Evolutionary conservation across 2,113 vertebrate species (phyloP).

Genomic region (Rhea pennata): DNA sequence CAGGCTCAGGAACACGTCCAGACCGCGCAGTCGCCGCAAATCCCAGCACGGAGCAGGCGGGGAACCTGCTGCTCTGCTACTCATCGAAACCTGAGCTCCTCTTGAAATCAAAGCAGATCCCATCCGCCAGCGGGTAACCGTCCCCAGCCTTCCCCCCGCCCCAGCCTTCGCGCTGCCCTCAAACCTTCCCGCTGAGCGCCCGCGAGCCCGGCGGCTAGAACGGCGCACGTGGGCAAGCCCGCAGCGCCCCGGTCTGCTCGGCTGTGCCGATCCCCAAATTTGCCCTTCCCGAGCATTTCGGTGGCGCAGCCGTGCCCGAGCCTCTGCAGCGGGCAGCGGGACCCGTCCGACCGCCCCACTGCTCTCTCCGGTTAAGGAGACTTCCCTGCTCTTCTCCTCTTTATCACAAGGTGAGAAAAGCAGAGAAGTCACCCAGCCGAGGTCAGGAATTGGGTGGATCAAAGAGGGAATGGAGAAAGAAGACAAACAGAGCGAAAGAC

Average conservation of each 20-base stretch:
- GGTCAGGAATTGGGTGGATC: not conserved
- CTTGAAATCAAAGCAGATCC: not conserved
- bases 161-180: not conserved
- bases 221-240: accelerated
- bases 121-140: not conserved
- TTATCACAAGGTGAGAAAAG: not conserved
- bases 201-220: not conserved
- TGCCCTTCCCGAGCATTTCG: not conserved
- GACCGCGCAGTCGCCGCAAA: accelerated
- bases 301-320: too few relatives aligned
- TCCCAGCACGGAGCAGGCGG: not conserved
- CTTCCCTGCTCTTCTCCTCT: not conserved
- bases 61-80: not conserved
- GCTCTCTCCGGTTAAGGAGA: not conserved
- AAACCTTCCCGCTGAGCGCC: not conserved
- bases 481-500: not conserved
- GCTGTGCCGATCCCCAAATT: not conserved
- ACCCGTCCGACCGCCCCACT: not conserved
- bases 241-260: not conserved
- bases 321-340: not conserved
- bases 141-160: not conserved
- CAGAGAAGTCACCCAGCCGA: not conserved
- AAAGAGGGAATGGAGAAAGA: not conserved
- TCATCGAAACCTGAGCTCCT: not conserved
- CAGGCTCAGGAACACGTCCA: accelerated